Percentiles rank a stretch among this genome's conserved stretches.
Conservation (phyloP, 2,888 invertebrate genomes). For the Philopedon plagiatum region DNA sequence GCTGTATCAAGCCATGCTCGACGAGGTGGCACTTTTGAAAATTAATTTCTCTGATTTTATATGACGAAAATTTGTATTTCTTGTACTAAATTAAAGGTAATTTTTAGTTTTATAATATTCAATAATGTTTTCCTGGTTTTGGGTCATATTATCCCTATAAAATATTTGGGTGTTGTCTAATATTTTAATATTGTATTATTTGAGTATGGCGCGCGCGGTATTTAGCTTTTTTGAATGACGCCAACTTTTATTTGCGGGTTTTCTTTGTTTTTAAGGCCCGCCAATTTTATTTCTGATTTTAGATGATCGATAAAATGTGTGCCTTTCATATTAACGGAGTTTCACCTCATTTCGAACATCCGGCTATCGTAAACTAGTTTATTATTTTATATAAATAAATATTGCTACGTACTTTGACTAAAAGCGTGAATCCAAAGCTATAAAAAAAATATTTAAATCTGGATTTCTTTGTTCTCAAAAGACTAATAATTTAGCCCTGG, state of each 20-base stretch:
- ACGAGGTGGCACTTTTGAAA: constrained; percentile 60
- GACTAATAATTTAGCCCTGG: constrained; percentile 14
- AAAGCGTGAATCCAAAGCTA: background rate
- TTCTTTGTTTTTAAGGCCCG: constrained; percentile 16
- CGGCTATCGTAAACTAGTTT: background rate
- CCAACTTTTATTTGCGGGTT: constrained; percentile 23
- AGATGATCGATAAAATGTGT: background rate
- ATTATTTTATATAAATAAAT: constrained; percentile 3
- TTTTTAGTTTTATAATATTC: constrained; percentile 56
- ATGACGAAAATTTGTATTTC: constrained; percentile 41
- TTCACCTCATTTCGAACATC: background rate
- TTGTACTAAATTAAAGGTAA: constrained; percentile 60
- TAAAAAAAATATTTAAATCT: background rate
- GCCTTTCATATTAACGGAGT: background rate
- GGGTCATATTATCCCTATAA: constrained; percentile 56
- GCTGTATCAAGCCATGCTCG: constrained; percentile 55
- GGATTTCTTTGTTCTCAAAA: constrained; percentile 1
- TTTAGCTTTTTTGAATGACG: constrained; percentile 57
- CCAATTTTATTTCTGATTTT: background rate
- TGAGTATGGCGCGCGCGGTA: constrained; percentile 66
- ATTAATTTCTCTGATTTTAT: constrained; percentile 62
- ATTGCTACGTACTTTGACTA: background rate
- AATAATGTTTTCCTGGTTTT: constrained; percentile 51
- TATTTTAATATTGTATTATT: constrained; percentile 68
- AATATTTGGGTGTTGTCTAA: constrained; percentile 67